Percentiles rank a stretch among this genome's conserved stretches.
These are phyloP conservation scores for Folsomia candida DNA, from an alignment of 2,888 invertebrate genomes.

Conservation along the genomic window DNA sequence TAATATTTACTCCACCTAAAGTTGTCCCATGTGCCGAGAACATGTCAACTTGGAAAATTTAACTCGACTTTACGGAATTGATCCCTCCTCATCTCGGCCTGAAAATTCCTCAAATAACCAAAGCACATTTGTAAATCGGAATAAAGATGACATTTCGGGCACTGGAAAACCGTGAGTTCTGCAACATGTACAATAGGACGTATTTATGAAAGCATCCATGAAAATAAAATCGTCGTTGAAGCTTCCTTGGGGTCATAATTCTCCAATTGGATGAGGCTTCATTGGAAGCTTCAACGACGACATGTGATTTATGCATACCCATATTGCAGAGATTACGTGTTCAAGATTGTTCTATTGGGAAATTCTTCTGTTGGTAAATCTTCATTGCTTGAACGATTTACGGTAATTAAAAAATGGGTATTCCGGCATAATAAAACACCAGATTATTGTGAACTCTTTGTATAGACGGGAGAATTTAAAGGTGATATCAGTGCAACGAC, in stretches of 20 bases:
- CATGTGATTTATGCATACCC: too few relatives aligned
- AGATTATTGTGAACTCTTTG: conserved; percentile 6
- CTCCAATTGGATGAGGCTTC: too few relatives aligned
- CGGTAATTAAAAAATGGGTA: conserved; percentile 10
- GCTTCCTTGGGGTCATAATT: too few relatives aligned
- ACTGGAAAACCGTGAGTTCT: conserved; percentile 24
- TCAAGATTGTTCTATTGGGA: conserved; percentile 36
- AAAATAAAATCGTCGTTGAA: too few relatives aligned
- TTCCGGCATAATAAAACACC: too few relatives aligned
- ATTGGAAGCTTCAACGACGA: too few relatives aligned
- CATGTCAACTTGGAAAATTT: conserved; percentile 22
- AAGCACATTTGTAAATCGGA: not conserved
- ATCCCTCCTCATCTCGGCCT: conserved; percentile 13
- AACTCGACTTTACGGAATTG: conserved; percentile 35
- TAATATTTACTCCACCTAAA: conserved; percentile 1
- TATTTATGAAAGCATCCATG: too few relatives aligned
- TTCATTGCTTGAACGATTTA: conserved; percentile 30
- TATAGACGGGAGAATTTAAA: conserved; percentile 34
- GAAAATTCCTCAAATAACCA: not conserved
- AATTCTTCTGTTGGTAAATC: conserved; percentile 37
- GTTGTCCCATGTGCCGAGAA: conserved; percentile 39
- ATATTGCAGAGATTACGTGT: conserved; percentile 29
- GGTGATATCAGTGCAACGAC: conserved; percentile 34
- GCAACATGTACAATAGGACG: not conserved
- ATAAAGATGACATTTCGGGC: not conserved